Conservation (phyloP, 2,797 vertebrate genomes). For the Philypnodon macrostomus region DNA sequence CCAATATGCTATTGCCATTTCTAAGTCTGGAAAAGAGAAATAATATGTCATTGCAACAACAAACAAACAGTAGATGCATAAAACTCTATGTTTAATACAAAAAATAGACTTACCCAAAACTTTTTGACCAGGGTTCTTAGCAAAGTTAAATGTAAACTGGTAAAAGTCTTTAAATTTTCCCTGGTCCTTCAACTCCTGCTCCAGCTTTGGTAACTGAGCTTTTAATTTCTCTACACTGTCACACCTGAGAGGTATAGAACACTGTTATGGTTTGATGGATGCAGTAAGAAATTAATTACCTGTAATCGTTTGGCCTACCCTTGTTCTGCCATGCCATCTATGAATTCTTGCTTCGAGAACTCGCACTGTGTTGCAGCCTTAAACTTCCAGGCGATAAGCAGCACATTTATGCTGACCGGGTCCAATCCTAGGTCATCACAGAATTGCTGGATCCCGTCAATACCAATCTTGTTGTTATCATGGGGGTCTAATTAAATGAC, state of each 20-base stretch:
- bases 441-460: conserved; percentile 96
- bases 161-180: conserved; percentile 99
- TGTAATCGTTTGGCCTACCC: conserved; percentile 86
- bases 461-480: conserved; percentile 98
- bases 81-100: not conserved
- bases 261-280: not conserved
- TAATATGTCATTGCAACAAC: conserved; percentile 24
- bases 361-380: conserved; percentile 95
- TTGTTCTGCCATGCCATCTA: conserved; percentile 94
- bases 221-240: conserved; percentile 98
- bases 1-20: conserved; percentile 99
- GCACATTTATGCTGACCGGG: conserved; percentile 93
- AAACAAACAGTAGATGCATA: conserved; percentile 1
- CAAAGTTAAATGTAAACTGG: conserved; percentile 99
- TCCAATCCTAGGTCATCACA: conserved; percentile 94
- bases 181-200: conserved; percentile 96
- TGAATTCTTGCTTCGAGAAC: conserved; percentile 95
- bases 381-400: conserved; percentile 98
- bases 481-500: conserved; percentile 83
- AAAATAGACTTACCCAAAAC: conserved; percentile 86
- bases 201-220: conserved; percentile 97
- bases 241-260: conserved; percentile 78
- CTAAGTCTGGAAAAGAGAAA: conserved; percentile 87
- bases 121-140: conserved; percentile 98
- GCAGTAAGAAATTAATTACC: not conserved